Evolutionary conservation across 2,888 invertebrate genomes (phyloP).

Genomic region (Eupithecia dodoneata): DNA sequence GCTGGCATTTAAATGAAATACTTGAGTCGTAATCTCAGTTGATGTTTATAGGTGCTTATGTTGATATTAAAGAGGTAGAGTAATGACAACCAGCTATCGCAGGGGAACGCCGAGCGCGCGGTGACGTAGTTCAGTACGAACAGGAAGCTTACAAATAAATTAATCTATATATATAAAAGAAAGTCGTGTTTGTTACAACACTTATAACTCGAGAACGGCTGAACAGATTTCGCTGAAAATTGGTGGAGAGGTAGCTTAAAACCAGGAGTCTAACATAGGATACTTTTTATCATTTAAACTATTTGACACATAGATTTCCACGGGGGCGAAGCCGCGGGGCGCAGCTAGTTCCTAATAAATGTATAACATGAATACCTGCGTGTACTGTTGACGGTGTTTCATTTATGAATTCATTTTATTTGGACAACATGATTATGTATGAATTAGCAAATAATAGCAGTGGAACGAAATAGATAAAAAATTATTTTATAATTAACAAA

Average conservation of each 20-base stretch:
- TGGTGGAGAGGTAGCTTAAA: too few relatives aligned
- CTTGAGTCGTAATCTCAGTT: slow-evolving; percentile 19
- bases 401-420: neutral
- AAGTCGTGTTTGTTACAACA: too few relatives aligned
- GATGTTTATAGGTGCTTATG: slow-evolving; percentile 1
- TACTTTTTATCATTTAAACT: too few relatives aligned
- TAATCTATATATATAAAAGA: too few relatives aligned
- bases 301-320: too few relatives aligned
- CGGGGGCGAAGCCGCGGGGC: too few relatives aligned
- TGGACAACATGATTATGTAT: neutral
- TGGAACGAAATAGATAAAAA: neutral
- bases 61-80: slow-evolving; percentile 5
- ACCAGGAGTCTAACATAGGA: too few relatives aligned
- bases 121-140: neutral
- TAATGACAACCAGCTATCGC: neutral
- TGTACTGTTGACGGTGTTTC: neutral
- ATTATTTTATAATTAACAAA: neutral
- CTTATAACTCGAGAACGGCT: too few relatives aligned
- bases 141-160: neutral
- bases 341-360: neutral
- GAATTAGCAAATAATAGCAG: neutral
- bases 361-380: neutral
- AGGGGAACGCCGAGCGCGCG: neutral
- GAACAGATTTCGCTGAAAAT: too few relatives aligned
- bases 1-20: slow-evolving; percentile 20